Evolutionary conservation across 2,888 invertebrate species (phyloP).

Genomic region (Conops quadrifasciatus): DNA sequence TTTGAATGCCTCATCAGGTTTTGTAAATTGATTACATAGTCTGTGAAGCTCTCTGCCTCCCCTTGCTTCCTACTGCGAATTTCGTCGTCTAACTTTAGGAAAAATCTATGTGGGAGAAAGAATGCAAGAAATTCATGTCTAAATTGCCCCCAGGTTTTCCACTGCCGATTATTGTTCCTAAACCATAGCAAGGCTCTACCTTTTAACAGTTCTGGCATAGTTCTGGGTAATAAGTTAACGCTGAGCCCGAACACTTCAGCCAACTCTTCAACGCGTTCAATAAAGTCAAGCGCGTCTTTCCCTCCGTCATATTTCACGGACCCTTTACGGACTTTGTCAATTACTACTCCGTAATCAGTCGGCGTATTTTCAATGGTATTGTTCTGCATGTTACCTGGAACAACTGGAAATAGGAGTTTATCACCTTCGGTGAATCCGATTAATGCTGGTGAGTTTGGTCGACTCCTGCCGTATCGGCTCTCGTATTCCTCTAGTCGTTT

Average conservation of each 20-base stretch:
- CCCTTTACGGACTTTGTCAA: slow-evolving; percentile 22
- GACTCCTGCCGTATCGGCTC: too few species aligned
- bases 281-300: neutral
- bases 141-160: slow-evolving; percentile 15
- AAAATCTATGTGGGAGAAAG: slow-evolving; percentile 17
- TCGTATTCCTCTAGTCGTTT: too few species aligned
- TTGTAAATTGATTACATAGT: slow-evolving; percentile 7
- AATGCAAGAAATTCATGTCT: slow-evolving; percentile 14
- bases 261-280: slow-evolving; percentile 27
- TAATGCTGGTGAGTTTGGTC: too few species aligned
- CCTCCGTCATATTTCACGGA: slow-evolving; percentile 9
- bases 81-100: slow-evolving; percentile 20
- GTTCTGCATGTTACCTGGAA: too few species aligned
- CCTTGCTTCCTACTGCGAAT: slow-evolving; percentile 11
- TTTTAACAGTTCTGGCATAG: slow-evolving; percentile 21
- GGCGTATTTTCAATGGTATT: too few species aligned
- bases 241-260: neutral
- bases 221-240: neutral
- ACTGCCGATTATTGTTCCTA: slow-evolving; percentile 13
- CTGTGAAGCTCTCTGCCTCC: neutral
- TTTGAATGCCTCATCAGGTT: too few species aligned
- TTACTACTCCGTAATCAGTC: neutral
- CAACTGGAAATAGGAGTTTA: too few species aligned
- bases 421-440: too few species aligned
- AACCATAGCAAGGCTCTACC: slow-evolving; percentile 22